Evolutionary conservation across 2,888 invertebrate species (phyloP), one percentile per base, ranked within the genome.

Genomic region (Pherbina coryleti): DNA sequence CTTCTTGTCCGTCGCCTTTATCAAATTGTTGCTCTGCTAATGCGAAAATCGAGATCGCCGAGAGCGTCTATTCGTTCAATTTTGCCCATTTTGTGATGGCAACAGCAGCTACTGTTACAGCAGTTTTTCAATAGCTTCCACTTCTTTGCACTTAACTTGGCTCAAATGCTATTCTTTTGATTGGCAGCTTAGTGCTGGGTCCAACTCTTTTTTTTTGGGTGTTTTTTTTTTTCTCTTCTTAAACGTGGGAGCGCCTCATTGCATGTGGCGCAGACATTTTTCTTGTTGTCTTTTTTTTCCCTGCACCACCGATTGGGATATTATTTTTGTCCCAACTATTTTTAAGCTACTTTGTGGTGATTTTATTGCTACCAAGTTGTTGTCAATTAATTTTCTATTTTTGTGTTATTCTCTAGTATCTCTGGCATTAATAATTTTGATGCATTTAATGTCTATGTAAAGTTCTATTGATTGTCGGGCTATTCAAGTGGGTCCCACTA

Each of bases 11-110:
- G 34, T 34, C 22, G 55, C 37, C 57, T 60, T 79, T 64, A 78
- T 80, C 75, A 79, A 80, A 78, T 79, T 81, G 70, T 78, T 79
- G 80, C 77, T 77, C 79, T 79, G 80, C 76, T 82, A 82, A 82
- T 82, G 78, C 79, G 75, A 81, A 81, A 81, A 81, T 77, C 82
- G 82, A 81, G 82, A 82, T 72, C 78, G 82, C 81, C 82, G 78
- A 75, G 75, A 81, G 82, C 82, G 78, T 37, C 71, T n/a, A 17
- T 44, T 44, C 49, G 28, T 69, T 49, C 49, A 22, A 28, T 51
- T 49, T 25, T 22, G 67, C 51, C 49, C 74, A 25, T 28, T 74
- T 17, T 57, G 60, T 37, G 51, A 31, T 51, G 70, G 70, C 14
- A 25, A 3, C 14, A 25, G 8, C 14, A 14, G 53, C 69, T 69